Percentiles rank a stretch among this genome's conserved stretches.
phyloP scores from a whole-genome alignment of 2,113 vertebrate genomes.

The Gymnorhina tibicen region DNA sequence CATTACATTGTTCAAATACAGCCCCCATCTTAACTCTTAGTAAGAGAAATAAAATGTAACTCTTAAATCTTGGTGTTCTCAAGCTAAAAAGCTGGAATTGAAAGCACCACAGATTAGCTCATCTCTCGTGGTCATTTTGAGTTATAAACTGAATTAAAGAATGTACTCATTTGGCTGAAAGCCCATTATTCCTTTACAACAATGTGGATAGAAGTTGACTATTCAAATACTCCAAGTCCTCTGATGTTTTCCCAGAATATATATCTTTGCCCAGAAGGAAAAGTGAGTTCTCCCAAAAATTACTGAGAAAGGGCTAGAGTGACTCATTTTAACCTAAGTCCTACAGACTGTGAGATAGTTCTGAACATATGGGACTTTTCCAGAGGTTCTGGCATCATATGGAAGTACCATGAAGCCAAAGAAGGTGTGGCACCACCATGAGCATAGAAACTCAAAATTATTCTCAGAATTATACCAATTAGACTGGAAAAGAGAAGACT shows the following conservation, averaged over 20 bases:
- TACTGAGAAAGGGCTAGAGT: not conserved
- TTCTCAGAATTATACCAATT: not conserved
- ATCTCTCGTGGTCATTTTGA: not conserved
- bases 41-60: not conserved
- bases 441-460: not conserved
- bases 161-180: not conserved
- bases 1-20: not conserved
- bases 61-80: not conserved
- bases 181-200: not conserved
- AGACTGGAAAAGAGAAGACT: not conserved
- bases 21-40: not conserved
- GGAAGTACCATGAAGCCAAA: not conserved
- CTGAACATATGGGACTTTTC: not conserved
- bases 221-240: not conserved
- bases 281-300: not conserved
- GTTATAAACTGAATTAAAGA: not conserved
- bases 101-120: not conserved
- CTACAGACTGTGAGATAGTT: not conserved
- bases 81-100: not conserved
- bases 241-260: not conserved
- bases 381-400: not conserved
- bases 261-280: not conserved
- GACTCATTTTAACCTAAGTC: not conserved
- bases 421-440: not conserved
- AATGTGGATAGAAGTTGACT: not conserved